Conservation (phyloP, 2,888 invertebrate species). For the Polia nebulosa region DNA sequence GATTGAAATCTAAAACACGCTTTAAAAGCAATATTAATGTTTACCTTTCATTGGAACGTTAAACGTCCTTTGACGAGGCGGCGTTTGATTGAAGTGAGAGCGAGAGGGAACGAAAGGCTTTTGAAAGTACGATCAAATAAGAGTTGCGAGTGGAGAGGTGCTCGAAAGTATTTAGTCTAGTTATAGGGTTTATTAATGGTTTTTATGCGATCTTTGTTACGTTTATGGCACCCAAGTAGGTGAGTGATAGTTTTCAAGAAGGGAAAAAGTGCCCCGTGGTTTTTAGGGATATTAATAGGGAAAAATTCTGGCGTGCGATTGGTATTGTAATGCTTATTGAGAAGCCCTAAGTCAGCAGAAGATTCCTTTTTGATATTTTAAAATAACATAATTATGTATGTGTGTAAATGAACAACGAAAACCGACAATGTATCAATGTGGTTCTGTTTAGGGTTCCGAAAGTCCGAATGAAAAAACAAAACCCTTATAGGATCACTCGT, state of each 20-base stretch:
- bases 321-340: background rate
- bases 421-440: too few species aligned
- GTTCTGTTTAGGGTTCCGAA: too few species aligned
- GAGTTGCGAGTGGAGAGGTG: conserved; percentile 12
- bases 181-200: conserved; percentile 17
- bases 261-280: background rate
- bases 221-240: background rate
- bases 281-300: background rate
- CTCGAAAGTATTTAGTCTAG: conserved; percentile 21
- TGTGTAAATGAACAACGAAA: too few species aligned
- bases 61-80: conserved; percentile 38
- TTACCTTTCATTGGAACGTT: conserved; percentile 39
- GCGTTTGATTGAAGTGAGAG: conserved; percentile 41
- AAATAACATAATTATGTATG: too few species aligned
- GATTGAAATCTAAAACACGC: conserved; percentile 46
- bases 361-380: too few species aligned
- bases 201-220: conserved; percentile 8
- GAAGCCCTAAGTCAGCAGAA: background rate
- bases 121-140: conserved; percentile 44
- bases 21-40: conserved; percentile 43
- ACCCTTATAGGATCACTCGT: too few species aligned
- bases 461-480: too few species aligned
- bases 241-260: background rate
- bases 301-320: background rate
- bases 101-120: conserved; percentile 20